Conservation (phyloP, 1,140 invertebrate genomes). For the Drosophila sturtevanti region DNA sequence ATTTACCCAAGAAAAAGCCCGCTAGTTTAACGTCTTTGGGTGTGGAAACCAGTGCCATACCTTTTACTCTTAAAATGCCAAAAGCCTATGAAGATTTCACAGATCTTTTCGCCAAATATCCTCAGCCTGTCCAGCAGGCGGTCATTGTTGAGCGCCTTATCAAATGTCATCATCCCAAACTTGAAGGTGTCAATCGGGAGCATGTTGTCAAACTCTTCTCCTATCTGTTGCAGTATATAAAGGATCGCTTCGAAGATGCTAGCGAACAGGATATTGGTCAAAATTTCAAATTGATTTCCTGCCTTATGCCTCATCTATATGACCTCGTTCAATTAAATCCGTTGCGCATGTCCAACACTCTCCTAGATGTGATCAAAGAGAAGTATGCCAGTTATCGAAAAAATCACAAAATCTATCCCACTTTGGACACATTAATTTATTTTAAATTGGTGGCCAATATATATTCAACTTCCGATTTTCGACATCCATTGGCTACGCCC, state of each 20-base stretch:
- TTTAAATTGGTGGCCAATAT: slow-evolving; percentile 90
- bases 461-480: slow-evolving; percentile 94
- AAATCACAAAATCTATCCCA: slow-evolving; percentile 86
- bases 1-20: slow-evolving; percentile 39
- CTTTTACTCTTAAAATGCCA: slow-evolving; percentile 88
- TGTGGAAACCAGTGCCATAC: slow-evolving; percentile 84
- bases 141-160: slow-evolving; percentile 91
- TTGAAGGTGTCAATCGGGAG: slow-evolving; percentile 89
- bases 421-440: slow-evolving; percentile 89
- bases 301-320: slow-evolving; percentile 88
- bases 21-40: slow-evolving; percentile 44
- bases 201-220: slow-evolving; percentile 89
- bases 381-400: slow-evolving; percentile 88
- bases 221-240: slow-evolving; percentile 89
- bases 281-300: slow-evolving; percentile 86
- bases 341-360: slow-evolving; percentile 85
- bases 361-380: slow-evolving; percentile 89
- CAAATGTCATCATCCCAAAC: slow-evolving; percentile 92
- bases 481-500: slow-evolving; percentile 93
- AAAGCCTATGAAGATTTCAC: slow-evolving; percentile 87
- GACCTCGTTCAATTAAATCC: slow-evolving; percentile 89
- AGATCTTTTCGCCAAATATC: slow-evolving; percentile 86
- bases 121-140: slow-evolving; percentile 87
- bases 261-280: slow-evolving; percentile 83
- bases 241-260: slow-evolving; percentile 85